Evolutionary conservation across 2,888 invertebrate species (phyloP).

Genomic region (Morpho achilles): DNA sequence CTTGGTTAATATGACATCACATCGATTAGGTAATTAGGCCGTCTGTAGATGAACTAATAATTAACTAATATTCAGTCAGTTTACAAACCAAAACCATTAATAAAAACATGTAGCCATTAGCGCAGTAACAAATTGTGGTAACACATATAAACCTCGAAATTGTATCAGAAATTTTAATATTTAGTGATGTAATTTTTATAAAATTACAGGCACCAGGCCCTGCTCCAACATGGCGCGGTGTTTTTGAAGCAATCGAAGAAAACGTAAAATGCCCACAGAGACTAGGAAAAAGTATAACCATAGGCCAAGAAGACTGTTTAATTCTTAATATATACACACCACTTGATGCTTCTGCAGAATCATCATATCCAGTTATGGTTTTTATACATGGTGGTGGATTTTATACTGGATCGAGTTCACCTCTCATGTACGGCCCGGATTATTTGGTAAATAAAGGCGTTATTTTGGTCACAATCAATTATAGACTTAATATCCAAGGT

Average conservation of each 20-base stretch:
- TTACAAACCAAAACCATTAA: not conserved
- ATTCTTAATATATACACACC: constrained; percentile 57
- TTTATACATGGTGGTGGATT: constrained; percentile 66
- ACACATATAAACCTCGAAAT: too few species aligned
- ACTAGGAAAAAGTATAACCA: constrained; percentile 29
- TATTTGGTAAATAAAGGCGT: constrained; percentile 53
- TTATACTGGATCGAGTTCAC: constrained; percentile 48
- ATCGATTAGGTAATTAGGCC: too few species aligned
- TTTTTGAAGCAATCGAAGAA: constrained; percentile 54
- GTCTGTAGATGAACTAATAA: too few species aligned
- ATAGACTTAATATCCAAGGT: constrained; percentile 60
- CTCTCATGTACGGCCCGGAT: constrained; percentile 51
- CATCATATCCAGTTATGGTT: constrained; percentile 57
- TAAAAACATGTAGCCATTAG: not conserved
- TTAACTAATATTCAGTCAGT: too few species aligned
- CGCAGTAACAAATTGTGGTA: too few species aligned
- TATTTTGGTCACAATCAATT: constrained; percentile 58
- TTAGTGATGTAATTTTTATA: too few species aligned
- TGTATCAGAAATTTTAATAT: too few species aligned
- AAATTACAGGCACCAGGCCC: constrained; percentile 51
- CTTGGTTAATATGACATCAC: too few species aligned
- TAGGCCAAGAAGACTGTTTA: constrained; percentile 53
- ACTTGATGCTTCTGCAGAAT: constrained; percentile 27
- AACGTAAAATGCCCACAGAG: constrained; percentile 50
- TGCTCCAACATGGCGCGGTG: constrained; percentile 51